Percentiles rank a stretch among this genome's conserved stretches.
Conservation (phyloP, 2,797 vertebrate genomes). For the Spheniscus humboldti region DNA sequence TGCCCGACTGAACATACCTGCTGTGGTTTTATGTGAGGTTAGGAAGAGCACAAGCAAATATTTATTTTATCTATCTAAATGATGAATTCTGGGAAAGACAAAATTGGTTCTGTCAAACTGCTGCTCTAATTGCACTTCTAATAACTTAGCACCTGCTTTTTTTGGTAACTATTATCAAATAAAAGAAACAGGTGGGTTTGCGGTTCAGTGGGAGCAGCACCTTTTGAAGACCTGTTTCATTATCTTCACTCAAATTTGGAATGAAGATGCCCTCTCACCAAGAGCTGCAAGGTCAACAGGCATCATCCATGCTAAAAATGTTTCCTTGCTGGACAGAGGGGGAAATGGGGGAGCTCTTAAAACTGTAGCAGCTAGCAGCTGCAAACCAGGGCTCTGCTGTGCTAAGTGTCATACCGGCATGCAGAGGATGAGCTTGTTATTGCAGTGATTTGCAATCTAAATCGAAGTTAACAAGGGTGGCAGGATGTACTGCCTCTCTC, state of each 20-base stretch:
- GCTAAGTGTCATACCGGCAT: fast-evolving
- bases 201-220: background rate
- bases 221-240: background rate
- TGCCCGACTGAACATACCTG: background rate
- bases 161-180: background rate
- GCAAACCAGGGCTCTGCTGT: fast-evolving
- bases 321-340: background rate
- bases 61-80: background rate
- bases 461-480: background rate
- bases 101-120: background rate
- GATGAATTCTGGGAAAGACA: background rate
- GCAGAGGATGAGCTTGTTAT: background rate
- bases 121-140: conserved; percentile 8
- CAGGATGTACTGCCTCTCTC: background rate
- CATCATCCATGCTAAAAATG: background rate
- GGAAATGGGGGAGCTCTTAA: background rate
- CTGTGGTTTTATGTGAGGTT: background rate
- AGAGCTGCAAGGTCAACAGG: background rate
- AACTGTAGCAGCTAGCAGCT: fast-evolving
- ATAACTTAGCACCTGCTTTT: conserved; percentile 41
- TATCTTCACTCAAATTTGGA: background rate
- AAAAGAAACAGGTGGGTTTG: conserved; percentile 52
- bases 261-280: background rate
- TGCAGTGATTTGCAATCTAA: background rate
- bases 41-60: background rate